Evolutionary conservation across 2,113 vertebrate genomes (phyloP), one percentile per base, ranked within the genome.

Genomic region (Trematocara zebra): DNA sequence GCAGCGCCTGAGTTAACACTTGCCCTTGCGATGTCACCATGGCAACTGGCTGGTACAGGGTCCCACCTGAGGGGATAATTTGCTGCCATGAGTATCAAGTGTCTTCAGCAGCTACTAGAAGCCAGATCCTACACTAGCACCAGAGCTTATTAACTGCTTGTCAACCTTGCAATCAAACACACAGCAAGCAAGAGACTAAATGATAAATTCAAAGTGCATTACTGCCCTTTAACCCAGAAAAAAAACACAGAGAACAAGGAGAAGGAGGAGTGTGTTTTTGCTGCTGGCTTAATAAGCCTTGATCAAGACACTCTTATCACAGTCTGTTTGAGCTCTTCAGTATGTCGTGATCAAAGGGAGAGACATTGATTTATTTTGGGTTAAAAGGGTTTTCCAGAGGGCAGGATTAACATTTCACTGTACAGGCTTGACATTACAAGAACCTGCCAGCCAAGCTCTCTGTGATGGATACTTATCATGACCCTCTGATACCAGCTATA

Each of bases 11-110:
- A 86, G 98, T 97, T 86, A 99, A 97, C 94, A 99, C 97, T 97
- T 99, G 98, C 95, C 98, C 99, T 96, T 99, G 99, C 61, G 99
- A 99, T 82, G 98, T 99, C 97, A 99, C 98, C 99, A 99, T 99
- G 3, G 99, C 96, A 98, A 99, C 98, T 0, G 99, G 98, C 96
- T 99, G 98, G 97, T 99, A 99, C 96, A 99, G 91, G 84, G 98
- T 97, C 95, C 98, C 98, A 96, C 98, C 98, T 98, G 96, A 96
- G 91, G 93, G 88, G 94, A 95, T 87, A 94, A 92, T 92, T 93
- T 91, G 93, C 84, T 89, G 52, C 91, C 88, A 89, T 92, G 79
- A 92, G 90, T 89, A 85, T 91, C 82, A 90, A 93, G 89, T 89
- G 87, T 85, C 88, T 89, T 85, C 87, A 74, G 76, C 83, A 86